These are phyloP conservation scores for Micromesistius poutassou DNA, from an alignment of 2,797 vertebrate species.

Conservation along the genomic window DNA sequence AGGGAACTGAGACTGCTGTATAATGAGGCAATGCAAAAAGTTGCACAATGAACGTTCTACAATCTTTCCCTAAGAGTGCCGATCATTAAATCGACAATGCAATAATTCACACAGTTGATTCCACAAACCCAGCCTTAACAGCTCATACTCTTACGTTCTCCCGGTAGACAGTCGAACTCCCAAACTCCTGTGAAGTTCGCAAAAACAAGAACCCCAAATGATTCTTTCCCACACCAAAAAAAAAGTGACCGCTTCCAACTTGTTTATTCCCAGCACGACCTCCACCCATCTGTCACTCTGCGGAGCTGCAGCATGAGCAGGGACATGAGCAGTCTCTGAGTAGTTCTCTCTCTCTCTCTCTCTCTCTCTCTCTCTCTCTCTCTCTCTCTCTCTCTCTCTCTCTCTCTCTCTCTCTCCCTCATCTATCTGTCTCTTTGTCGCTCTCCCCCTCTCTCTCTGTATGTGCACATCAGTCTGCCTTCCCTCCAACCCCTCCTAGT, in stretches of 20 bases:
- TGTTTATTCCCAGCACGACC: neutral
- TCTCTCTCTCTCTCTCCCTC: neutral
- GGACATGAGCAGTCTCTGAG: too few relatives aligned
- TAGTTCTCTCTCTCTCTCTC: too few relatives aligned
- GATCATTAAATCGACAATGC: too few relatives aligned
- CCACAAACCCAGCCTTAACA: neutral
- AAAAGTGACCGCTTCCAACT: neutral
- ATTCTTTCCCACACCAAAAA: neutral
- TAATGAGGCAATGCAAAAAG: too few relatives aligned
- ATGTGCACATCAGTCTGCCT: neutral
- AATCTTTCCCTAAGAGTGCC: too few relatives aligned
- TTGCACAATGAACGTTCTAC: too few relatives aligned
- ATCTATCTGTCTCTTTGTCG: neutral
- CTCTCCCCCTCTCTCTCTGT: too few relatives aligned
- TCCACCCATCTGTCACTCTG: neutral
- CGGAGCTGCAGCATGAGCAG: too few relatives aligned
- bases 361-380: too few relatives aligned
- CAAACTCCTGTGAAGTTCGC: neutral
- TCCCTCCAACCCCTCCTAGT: too few relatives aligned
- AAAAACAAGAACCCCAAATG: neutral
- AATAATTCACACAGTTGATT: neutral
- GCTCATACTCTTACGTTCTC: neutral
- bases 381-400: too few relatives aligned
- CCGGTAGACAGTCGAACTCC: neutral
- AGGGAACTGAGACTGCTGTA: too few relatives aligned